Percentiles rank a stretch among this genome's conserved stretches.
Evolutionary conservation across 2,113 vertebrate genomes (phyloP).

Genomic region (Nymphicus hollandicus): DNA sequence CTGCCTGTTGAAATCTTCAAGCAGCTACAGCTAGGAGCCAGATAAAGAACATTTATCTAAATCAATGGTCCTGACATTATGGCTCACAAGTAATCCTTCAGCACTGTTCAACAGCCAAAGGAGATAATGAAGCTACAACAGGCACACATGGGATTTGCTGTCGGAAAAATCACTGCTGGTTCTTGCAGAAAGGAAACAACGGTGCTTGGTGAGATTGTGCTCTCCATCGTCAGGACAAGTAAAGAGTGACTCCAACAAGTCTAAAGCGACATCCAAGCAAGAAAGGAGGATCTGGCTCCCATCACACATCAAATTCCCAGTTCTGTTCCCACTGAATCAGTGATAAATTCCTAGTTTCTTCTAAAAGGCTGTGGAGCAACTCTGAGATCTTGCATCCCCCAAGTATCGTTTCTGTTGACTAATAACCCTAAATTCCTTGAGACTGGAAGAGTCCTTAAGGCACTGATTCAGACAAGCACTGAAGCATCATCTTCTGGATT

Average conservation of each 20-base stretch:
- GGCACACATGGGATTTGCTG: neutral
- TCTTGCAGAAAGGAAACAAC: neutral
- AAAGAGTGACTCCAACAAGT: neutral
- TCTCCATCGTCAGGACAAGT: neutral
- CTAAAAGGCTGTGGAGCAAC: neutral
- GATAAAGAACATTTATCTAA: neutral
- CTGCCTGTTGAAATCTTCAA: neutral
- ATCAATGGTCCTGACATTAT: neutral
- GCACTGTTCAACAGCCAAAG: neutral
- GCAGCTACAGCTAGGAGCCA: neutral
- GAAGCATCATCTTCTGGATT: neutral
- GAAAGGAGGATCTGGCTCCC: neutral
- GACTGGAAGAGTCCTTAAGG: neutral
- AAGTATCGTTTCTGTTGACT: neutral
- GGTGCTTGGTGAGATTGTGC: neutral
- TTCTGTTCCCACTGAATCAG: neutral
- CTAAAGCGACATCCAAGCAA: neutral
- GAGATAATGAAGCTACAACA: neutral
- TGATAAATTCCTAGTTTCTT: neutral
- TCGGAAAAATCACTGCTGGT: neutral
- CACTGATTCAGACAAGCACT: neutral
- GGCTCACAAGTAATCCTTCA: neutral
- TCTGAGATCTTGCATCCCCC: neutral
- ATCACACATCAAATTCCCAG: neutral
- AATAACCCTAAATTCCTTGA: neutral